Evolutionary conservation across 2,888 invertebrate genomes (phyloP).

Genomic region (Lasioglossum marginatum): DNA sequence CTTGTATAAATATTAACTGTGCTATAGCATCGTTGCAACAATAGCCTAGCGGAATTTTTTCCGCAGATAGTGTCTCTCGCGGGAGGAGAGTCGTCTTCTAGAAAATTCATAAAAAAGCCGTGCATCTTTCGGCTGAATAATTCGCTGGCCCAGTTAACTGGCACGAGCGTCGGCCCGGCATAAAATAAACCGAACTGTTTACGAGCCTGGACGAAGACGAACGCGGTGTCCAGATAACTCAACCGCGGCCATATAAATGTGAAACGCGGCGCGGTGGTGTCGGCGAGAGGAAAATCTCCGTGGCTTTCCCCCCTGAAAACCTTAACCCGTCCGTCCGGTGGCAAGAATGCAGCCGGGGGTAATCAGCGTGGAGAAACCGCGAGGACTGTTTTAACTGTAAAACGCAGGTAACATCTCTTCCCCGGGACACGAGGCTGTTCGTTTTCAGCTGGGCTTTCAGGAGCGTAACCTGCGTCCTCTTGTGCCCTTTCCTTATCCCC

Average conservation of each 20-base stretch:
- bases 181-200: constrained; percentile 13
- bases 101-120: neutral
- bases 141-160: neutral
- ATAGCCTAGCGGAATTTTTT: neutral
- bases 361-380: constrained; percentile 57
- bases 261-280: neutral
- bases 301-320: constrained; percentile 32
- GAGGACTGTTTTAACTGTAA: constrained; percentile 68
- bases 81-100: neutral
- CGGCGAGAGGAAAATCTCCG: constrained; percentile 22
- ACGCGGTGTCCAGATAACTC: neutral
- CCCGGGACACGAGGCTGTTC: constrained; percentile 36
- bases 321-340: constrained; percentile 39
- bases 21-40: neutral
- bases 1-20: neutral
- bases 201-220: neutral
- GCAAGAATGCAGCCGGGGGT: constrained; percentile 51
- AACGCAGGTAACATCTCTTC: constrained; percentile 58
- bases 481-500: constrained; percentile 5
- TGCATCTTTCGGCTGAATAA: neutral
- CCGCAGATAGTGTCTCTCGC: neutral
- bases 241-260: neutral
- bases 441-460: constrained; percentile 56
- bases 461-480: constrained; percentile 21
- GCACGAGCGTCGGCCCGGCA: neutral